Conservation (phyloP, 2,797 vertebrate species). For the Eleutherodactylus coqui region DNA sequence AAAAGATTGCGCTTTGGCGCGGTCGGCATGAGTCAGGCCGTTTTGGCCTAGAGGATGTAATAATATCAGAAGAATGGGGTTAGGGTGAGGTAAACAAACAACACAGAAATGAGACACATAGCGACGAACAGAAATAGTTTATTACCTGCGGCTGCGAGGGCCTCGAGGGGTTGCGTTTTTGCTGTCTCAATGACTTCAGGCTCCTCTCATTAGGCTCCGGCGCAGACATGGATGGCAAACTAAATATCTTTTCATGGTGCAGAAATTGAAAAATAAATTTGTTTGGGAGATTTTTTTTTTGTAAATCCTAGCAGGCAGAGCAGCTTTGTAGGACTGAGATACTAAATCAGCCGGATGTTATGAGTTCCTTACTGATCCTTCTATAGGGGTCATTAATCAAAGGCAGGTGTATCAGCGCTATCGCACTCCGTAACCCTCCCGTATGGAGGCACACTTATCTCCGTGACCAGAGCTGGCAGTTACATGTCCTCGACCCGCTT, state of each 20-base stretch:
- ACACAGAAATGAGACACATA: conserved; percentile 44
- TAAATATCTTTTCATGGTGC: conserved; percentile 39
- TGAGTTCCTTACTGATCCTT: not conserved
- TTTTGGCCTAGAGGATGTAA: conserved; percentile 41
- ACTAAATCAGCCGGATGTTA: conserved; percentile 9
- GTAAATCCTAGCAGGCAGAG: not conserved
- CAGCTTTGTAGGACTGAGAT: not conserved
- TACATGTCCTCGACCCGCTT: not conserved
- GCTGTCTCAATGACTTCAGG: conserved; percentile 51
- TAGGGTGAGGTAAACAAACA: conserved; percentile 49
- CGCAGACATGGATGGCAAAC: conserved; percentile 28
- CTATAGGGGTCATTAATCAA: conserved; percentile 15
- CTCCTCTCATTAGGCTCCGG: conserved; percentile 35
- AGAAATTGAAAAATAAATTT: conserved; percentile 46
- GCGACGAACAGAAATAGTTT: conserved; percentile 34
- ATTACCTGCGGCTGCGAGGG: conserved; percentile 43
- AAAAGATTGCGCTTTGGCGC: conserved; percentile 15
- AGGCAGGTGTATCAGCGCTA: conserved; percentile 30
- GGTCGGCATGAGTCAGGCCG: conserved; percentile 9
- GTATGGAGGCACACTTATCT: conserved; percentile 16
- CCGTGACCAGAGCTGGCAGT: conserved; percentile 13
- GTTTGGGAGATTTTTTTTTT: conserved; percentile 11
- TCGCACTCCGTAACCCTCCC: conserved; percentile 3
- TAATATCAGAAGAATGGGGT: conserved; percentile 22
- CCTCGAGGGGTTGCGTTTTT: conserved; percentile 39